Evolutionary conservation across 2,797 vertebrate species (phyloP).

Genomic region (Syndactyla subalaris): DNA sequence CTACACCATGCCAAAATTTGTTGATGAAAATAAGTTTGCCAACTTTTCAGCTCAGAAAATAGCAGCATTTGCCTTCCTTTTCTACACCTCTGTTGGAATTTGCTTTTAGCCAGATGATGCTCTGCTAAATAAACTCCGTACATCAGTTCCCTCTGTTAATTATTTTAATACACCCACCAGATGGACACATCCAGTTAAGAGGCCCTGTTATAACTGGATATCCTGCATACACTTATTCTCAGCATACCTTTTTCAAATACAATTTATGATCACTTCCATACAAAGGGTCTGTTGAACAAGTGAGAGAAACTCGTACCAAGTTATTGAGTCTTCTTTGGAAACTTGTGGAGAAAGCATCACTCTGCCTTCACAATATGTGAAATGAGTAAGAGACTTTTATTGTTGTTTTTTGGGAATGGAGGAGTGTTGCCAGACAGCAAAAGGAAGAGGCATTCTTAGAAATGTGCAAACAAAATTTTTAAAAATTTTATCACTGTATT

Average conservation of each 20-base stretch:
- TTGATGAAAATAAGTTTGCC: not conserved
- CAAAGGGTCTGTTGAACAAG: not conserved
- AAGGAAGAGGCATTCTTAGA: not conserved
- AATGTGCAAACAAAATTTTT: not conserved
- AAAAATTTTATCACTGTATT: not conserved
- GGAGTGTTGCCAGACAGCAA: not conserved
- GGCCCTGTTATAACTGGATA: not conserved
- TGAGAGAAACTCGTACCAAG: not conserved
- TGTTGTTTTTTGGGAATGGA: not conserved
- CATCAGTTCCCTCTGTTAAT: not conserved
- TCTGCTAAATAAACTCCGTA: not conserved
- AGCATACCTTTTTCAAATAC: not conserved
- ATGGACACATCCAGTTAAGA: not conserved
- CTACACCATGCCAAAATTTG: not conserved
- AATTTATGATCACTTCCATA: not conserved
- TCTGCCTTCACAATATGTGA: not conserved
- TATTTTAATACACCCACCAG: not conserved
- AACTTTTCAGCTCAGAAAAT: not conserved
- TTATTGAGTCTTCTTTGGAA: not conserved
- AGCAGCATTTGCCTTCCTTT: not conserved
- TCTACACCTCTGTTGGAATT: not conserved
- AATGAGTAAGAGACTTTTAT: not conserved
- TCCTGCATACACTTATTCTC: not conserved
- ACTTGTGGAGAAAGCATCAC: not conserved
- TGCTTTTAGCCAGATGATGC: not conserved